Percentiles rank a stretch among this genome's conserved stretches.
Evolutionary conservation across 2,797 vertebrate genomes (phyloP).

Genomic region (Acomys russatus): DNA sequence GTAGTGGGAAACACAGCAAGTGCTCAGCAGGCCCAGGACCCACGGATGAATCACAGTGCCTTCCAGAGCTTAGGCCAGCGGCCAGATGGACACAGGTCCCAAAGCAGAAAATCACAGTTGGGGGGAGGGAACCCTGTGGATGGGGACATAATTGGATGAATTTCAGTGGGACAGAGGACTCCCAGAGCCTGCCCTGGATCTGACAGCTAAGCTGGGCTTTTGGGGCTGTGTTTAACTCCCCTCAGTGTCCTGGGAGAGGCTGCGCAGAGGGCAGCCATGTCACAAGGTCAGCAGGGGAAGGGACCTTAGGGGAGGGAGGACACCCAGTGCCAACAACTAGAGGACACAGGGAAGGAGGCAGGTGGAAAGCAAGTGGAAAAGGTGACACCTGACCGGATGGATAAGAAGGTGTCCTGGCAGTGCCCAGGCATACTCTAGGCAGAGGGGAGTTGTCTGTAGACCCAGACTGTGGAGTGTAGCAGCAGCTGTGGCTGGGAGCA

Average conservation of each 20-base stretch:
- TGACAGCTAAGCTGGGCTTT: background rate
- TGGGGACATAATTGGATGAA: no score
- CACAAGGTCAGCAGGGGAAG: background rate
- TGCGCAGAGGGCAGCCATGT: background rate
- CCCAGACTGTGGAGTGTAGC: accelerated
- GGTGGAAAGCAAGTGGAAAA: background rate
- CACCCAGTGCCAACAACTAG: background rate
- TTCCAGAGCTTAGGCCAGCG: background rate
- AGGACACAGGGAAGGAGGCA: background rate
- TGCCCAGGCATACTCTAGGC: background rate
- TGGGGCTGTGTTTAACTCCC: background rate
- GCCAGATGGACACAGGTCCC: background rate
- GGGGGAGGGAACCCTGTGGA: background rate
- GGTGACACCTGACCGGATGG: background rate
- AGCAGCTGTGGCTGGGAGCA: background rate
- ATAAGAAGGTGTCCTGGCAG: background rate
- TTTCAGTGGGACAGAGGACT: background rate
- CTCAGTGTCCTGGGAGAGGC: background rate
- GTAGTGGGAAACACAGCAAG: background rate
- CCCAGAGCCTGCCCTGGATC: background rate
- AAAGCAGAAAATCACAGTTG: background rate
- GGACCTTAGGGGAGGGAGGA: background rate
- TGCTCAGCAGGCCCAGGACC: background rate
- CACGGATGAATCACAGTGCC: background rate
- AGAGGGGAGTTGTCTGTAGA: background rate